phyloP scores from a whole-genome alignment of 2,888 invertebrate genomes.

The Chrysotoxum bicinctum region DNA sequence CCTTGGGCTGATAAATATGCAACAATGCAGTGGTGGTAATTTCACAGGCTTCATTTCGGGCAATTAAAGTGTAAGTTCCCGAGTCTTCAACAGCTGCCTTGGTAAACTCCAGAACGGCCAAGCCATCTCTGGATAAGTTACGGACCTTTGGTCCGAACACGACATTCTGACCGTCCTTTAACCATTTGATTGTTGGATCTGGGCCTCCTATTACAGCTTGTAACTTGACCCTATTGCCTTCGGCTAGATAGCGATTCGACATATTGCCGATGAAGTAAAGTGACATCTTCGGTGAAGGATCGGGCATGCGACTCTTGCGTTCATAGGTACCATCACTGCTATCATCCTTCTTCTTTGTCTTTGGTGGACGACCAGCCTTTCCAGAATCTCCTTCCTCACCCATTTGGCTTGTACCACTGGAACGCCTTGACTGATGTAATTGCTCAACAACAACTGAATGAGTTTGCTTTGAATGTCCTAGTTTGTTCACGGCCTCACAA shows the following conservation, averaged over 20 bases:
- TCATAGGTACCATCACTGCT: conserved; percentile 82
- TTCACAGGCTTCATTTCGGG: conserved; percentile 88
- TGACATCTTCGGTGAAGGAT: conserved; percentile 82
- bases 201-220: conserved; percentile 90
- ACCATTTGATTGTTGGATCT: conserved; percentile 89
- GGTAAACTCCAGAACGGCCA: conserved; percentile 88
- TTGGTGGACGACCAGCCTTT: conserved; percentile 73
- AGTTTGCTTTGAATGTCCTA: conserved; percentile 88
- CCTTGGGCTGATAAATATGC: conserved; percentile 85
- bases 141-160: conserved; percentile 78
- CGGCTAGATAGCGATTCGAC: conserved; percentile 81
- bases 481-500: conserved; percentile 86
- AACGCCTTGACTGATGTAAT: conserved; percentile 79
- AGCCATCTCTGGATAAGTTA: conserved; percentile 83
- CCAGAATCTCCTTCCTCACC: conserved; percentile 75
- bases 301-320: conserved; percentile 82
- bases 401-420: conserved; percentile 76
- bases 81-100: conserved; percentile 87
- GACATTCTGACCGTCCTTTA: conserved; percentile 85
- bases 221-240: conserved; percentile 89
- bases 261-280: conserved; percentile 80
- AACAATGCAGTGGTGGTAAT: conserved; percentile 87
- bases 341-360: conserved; percentile 76
- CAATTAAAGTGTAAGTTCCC: conserved; percentile 91
- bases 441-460: conserved; percentile 84